Evolutionary conservation across 2,797 vertebrate genomes (phyloP), one percentile per base, ranked within the genome.

Genomic region (Cynopterus sphinx): DNA sequence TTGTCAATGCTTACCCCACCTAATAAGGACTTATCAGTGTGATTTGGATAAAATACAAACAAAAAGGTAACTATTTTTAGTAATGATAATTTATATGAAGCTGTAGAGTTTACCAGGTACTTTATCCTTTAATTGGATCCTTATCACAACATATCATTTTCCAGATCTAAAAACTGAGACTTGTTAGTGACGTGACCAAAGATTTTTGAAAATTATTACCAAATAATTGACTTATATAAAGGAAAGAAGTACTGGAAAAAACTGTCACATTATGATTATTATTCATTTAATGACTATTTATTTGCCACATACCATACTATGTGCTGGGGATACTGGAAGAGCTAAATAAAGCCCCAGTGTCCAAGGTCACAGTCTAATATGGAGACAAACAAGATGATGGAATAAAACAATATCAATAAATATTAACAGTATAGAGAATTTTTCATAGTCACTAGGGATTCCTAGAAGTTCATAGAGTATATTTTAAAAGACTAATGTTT

Each of bases 161-260:
- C 77, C n/a, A 74, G 49, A 87, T 73, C 51, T 75, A 63, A 77
- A 94, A 96, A 63, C 74, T n/a, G 33, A 95, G 28, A 46, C 39
- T 68, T 73, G 22, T 73, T 87, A 86, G 49, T 93, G 91, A 71
- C 7, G 88, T 79, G 5, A 84, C 41, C 67, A 73, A 92, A 78
- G 39, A 33, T 41, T 85, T 93, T 81, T 61, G 21, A 49, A 79
- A 94, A 82, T 75, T 71, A 22, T 61, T 31, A 55, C 49, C 57
- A 83, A 78, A 65, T 87, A 68, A 79, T 74, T 90, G 55, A 83
- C 53, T 82, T 28, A 21, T 59, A 10, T 73, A 61, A 74, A 91
- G 46, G 31, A 53, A 75, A 81, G 9, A 79, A 67, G 7, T 71
- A 39, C 41, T 41, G n/a, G 43, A 84, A 81, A 90, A 90, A 28